Conservation (phyloP, 2,113 vertebrate species). For the Condylura cristata region DNA sequence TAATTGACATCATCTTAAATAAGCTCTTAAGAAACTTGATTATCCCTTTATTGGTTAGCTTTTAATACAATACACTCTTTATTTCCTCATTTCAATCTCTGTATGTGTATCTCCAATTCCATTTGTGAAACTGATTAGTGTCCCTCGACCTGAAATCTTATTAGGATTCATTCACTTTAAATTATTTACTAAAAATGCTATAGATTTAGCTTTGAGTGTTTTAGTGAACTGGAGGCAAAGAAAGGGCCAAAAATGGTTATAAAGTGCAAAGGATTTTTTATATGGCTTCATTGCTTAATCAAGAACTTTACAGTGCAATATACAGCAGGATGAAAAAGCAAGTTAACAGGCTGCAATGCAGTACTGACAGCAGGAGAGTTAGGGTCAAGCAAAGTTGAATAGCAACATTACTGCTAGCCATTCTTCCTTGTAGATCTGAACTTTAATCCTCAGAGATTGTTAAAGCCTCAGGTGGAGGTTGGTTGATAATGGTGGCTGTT, state of each 20-base stretch:
- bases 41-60: neutral
- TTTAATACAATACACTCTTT: neutral
- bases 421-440: conserved; percentile 77
- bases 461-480: conserved; percentile 82
- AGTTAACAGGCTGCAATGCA: neutral
- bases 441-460: conserved; percentile 81
- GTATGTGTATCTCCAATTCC: conserved; percentile 33
- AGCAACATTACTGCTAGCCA: conserved; percentile 63
- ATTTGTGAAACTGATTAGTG: conserved; percentile 63
- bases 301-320: conserved; percentile 37
- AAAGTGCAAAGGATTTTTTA: neutral
- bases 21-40: neutral
- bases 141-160: conserved; percentile 60
- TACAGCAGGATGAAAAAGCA: conserved; percentile 29
- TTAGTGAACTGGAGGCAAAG: conserved; percentile 30
- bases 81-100: neutral
- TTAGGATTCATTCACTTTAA: conserved; percentile 61
- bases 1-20: neutral
- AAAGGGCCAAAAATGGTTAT: neutral
- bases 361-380: conserved; percentile 33
- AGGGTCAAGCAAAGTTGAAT: conserved; percentile 75
- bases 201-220: conserved; percentile 30
- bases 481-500: conserved; percentile 84
- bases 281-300: conserved; percentile 59
- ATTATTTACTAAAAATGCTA: conserved; percentile 61